A percentile compares a stretch with the other conserved stretches of the same genome.
Conservation (phyloP, 2,888 invertebrate genomes). For the Boloria selene region DNA sequence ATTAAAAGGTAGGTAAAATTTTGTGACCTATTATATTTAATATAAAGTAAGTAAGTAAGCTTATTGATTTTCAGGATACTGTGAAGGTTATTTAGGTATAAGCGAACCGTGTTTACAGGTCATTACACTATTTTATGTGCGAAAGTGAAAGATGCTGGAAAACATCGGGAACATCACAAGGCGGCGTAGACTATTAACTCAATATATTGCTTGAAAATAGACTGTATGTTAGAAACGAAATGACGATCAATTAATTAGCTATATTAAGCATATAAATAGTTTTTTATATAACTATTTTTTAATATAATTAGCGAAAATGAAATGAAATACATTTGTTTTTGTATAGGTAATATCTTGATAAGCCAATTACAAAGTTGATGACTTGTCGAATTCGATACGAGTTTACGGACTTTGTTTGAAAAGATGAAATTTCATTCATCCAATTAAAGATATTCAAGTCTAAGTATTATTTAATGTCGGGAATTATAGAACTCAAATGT, state of each 20-base stretch:
- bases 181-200: slow-evolving; percentile 23
- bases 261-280: not conserved
- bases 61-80: slow-evolving; percentile 8
- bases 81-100: slow-evolving; percentile 17
- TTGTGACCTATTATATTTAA: too few species aligned
- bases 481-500: not conserved
- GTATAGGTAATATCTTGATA: too few species aligned
- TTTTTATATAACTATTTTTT: not conserved
- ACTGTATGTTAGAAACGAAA: slow-evolving; percentile 24
- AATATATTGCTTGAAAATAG: slow-evolving; percentile 30
- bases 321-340: too few species aligned
- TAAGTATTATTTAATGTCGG: too few species aligned
- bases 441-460: too few species aligned
- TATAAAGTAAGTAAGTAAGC: too few species aligned
- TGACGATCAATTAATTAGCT: slow-evolving; percentile 1
- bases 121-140: slow-evolving; percentile 32
- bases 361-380: too few species aligned
- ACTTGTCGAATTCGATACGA: too few species aligned
- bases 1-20: too few species aligned
- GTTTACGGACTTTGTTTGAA: too few species aligned
- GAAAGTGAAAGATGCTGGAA: slow-evolving; percentile 34
- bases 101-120: slow-evolving; percentile 23
- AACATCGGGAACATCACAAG: slow-evolving; percentile 29
- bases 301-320: too few species aligned
- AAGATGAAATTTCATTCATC: too few species aligned